Percentiles rank a stretch among this genome's conserved stretches.
These are phyloP conservation scores for Varanus salvator DNA, from an alignment of 2,113 vertebrate genomes.

Conservation along the genomic window DNA sequence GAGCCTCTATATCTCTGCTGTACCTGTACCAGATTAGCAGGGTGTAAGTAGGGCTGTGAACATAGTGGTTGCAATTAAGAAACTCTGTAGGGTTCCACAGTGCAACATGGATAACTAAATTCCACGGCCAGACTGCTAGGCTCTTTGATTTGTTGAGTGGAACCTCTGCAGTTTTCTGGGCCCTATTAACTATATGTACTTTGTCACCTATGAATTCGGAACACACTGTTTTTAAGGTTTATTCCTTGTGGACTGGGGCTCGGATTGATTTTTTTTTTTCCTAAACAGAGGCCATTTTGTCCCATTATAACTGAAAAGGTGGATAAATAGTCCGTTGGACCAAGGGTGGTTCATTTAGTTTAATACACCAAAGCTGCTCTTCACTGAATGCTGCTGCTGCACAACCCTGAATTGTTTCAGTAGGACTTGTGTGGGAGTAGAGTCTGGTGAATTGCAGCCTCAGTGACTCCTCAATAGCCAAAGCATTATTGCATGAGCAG, in stretches of 20 bases:
- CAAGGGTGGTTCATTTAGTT: background rate
- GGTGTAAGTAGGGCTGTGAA: background rate
- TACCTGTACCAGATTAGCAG: background rate
- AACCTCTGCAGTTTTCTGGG: background rate
- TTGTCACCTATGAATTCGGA: background rate
- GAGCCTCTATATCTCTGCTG: background rate
- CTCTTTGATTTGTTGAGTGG: background rate
- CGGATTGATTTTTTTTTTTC: background rate
- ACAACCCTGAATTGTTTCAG: background rate
- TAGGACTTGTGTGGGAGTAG: background rate
- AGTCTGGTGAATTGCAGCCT: background rate
- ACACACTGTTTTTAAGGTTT: background rate
- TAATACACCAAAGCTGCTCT: background rate
- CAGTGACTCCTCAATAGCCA: background rate
- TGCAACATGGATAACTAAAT: background rate
- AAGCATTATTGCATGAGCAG: conserved; percentile 52
- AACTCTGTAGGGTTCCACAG: background rate
- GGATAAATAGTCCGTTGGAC: background rate
- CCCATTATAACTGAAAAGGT: background rate
- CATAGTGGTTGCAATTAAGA: background rate
- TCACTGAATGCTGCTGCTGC: background rate
- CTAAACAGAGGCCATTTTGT: background rate
- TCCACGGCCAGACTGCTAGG: background rate
- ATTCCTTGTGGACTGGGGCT: background rate
- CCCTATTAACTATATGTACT: background rate